Conservation (phyloP, 2,113 vertebrate species). For the Seriola aureovittata region DNA sequence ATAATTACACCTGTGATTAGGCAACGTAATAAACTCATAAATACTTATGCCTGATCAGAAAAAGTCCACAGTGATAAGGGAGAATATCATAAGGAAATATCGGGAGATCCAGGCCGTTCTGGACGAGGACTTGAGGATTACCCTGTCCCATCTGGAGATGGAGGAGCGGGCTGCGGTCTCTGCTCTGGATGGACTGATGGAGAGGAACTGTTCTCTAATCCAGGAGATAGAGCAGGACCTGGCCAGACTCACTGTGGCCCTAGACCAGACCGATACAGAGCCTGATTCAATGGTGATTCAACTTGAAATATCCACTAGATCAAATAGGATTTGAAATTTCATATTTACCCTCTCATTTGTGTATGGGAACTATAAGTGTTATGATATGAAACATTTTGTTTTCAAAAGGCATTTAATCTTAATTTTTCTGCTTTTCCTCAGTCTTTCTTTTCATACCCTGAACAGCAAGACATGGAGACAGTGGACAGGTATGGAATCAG, state of each 20-base stretch:
- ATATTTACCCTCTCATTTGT: not conserved
- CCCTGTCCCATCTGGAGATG: conserved; percentile 82
- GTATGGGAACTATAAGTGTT: not conserved
- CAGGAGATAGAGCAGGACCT: conserved; percentile 83
- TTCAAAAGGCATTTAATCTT: not conserved
- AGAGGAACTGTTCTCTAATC: conserved; percentile 78
- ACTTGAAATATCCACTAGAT: not conserved
- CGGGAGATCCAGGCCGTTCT: conserved; percentile 81
- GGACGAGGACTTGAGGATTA: conserved; percentile 81
- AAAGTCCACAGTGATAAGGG: conserved; percentile 78
- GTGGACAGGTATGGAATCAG: conserved; percentile 57
- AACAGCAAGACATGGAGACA: conserved; percentile 36
- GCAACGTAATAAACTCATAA: conserved; percentile 12
- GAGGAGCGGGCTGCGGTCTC: conserved; percentile 80
- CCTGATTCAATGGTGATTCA: conserved; percentile 60
- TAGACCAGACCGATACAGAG: conserved; percentile 58
- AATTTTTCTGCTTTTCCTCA: conserved; percentile 24
- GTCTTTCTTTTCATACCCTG: conserved; percentile 49
- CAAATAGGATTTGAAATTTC: not conserved
- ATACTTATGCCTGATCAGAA: conserved; percentile 69
- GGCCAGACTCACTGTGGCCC: conserved; percentile 61
- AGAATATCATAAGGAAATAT: conserved; percentile 79
- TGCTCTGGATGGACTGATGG: conserved; percentile 77
- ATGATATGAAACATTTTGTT: not conserved
- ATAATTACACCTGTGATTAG: not conserved